phyloP scores from a whole-genome alignment of 2,888 invertebrate species.

The Oconnorella tubifera region DNA sequence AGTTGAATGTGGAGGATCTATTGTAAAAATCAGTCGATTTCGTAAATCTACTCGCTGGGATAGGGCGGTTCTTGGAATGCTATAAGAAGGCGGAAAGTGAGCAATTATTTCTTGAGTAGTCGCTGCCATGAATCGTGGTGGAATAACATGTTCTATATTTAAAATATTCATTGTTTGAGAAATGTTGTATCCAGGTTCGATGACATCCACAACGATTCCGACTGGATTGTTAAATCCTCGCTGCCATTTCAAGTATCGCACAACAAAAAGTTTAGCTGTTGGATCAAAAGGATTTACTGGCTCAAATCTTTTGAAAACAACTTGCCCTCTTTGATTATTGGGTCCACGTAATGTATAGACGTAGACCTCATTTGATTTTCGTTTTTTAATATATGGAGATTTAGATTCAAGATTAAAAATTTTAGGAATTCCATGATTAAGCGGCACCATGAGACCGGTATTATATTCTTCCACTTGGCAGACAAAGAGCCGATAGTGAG shows the following conservation, averaged over 20 bases:
- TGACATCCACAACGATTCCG: conserved; percentile 46
- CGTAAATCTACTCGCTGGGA: conserved; percentile 55
- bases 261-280: conserved; percentile 42
- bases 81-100: conserved; percentile 34
- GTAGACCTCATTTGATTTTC: not conserved
- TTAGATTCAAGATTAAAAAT: conserved; percentile 10
- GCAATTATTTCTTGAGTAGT: conserved; percentile 33
- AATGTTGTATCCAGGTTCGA: conserved; percentile 38
- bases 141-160: conserved; percentile 42
- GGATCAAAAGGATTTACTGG: conserved; percentile 34
- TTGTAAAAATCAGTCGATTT: conserved; percentile 73
- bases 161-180: conserved; percentile 40
- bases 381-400: not conserved
- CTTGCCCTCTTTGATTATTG: conserved; percentile 33
- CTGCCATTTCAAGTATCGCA: conserved; percentile 47
- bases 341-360: conserved; percentile 40
- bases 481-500: conserved; percentile 41
- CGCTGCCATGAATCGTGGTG: conserved; percentile 33
- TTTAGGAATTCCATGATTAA: conserved; percentile 41
- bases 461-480: conserved; percentile 42
- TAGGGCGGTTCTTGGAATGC: conserved; percentile 44
- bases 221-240: conserved; percentile 39
- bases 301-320: conserved; percentile 42
- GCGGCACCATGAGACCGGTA: conserved; percentile 44
- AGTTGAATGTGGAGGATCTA: conserved; percentile 83